Evolutionary conservation across 35 echinoderm and acorn worm genomes (phyloP).

Genomic region (Chiridota heheva): DNA sequence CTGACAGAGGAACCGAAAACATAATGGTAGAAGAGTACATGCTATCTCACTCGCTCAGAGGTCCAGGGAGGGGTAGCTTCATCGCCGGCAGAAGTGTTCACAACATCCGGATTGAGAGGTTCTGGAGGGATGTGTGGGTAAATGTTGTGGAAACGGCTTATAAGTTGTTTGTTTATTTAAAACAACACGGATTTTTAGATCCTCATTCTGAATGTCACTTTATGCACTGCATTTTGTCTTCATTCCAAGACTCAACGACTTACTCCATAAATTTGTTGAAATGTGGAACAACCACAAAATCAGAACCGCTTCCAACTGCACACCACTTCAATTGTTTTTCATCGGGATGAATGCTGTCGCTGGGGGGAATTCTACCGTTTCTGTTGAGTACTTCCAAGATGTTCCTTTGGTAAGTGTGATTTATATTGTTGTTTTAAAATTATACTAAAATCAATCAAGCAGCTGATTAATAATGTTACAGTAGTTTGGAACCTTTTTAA

Average conservation of each 20-base stretch:
- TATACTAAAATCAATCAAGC: no score
- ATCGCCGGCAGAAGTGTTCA: slow-evolving; percentile 60
- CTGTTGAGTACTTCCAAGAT: slow-evolving; percentile 13
- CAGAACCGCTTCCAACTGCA: slow-evolving; percentile 39
- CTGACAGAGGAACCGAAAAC: slow-evolving; percentile 55
- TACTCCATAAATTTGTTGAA: slow-evolving; percentile 13
- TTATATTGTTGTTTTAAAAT: no score
- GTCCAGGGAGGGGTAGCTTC: not conserved
- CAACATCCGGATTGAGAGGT: slow-evolving; percentile 69
- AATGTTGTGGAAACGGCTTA: no score
- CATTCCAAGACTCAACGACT: slow-evolving; percentile 39
- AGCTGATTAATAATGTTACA: no score
- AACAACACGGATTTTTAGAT: no score
- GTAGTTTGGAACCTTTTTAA: no score
- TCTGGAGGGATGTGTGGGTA: slow-evolving; percentile 77
- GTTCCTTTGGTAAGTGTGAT: not conserved
- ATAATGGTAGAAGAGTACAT: slow-evolving; percentile 9
- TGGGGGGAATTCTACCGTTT: not conserved
- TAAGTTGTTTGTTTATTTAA: no score
- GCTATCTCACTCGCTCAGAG: not conserved
- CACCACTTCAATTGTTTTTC: slow-evolving; percentile 57
- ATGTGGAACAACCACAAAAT: slow-evolving; percentile 43
- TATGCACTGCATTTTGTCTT: slow-evolving; percentile 58
- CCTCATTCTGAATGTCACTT: no score
- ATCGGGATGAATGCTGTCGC: slow-evolving; percentile 12